Base-by-base conservation (phyloP, 1,140 invertebrate species). In the Harlomillsia oculata region DNA sequence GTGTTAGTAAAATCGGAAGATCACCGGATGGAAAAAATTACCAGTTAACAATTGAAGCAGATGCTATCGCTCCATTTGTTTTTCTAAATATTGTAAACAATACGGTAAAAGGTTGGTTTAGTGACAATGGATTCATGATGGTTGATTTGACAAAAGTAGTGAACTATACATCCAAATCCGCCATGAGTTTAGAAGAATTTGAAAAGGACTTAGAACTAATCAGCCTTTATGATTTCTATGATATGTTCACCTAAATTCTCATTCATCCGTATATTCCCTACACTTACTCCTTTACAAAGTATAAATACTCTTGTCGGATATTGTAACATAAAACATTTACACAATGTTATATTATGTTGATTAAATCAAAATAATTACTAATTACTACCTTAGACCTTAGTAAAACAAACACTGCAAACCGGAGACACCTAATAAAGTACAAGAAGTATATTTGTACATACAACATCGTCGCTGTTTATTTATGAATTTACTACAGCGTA, bases 61-160 rank as follows among this genome's bases (percentile, higher is more conserved):
- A 74, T 36, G 66, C 68, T 13, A 70, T 80, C 50, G 77, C 78
- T 25, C 70, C 78, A 16, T 85, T 84, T 67, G 77, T 83, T 1
- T 83, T 79, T 78, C 54, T 84, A 9, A 50, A 60, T 37, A 23
- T 60, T 21, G 25, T 18, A 18, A 23, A 14, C 2, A 48, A 51
- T 5, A 29, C 60, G 5, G 61, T 72, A 9, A 46, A 49, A 36
- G 81, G 80, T 2, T 68, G 67, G 48, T 84, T 84, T 68, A 80
- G 77, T 5, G 75, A 81, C 62, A 84, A 84, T 72, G 82, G 82
- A 5, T 84, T 83, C 61, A 63, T 74, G 1, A 66, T 75, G 66
- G 46, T 69, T n/a, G 51, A 60, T 3, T 28, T 61, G 8, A 59
- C 11, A 2, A 58, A 53, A 28, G 62, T 39, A 2, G 43, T 75